These are phyloP conservation scores for Temnothorax ravouxi DNA, from an alignment of 2,888 invertebrate species.

Conservation along the genomic window DNA sequence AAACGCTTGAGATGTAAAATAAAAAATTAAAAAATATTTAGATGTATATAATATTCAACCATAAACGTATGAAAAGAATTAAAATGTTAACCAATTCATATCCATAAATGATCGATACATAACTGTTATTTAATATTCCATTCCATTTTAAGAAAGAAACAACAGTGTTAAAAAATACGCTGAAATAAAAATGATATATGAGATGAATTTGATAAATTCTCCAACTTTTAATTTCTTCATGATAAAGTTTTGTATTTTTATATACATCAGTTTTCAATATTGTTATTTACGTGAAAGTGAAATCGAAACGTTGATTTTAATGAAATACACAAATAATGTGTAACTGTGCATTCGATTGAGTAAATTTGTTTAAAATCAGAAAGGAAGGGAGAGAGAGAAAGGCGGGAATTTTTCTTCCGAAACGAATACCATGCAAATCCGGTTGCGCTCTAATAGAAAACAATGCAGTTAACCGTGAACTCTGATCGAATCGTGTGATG, in stretches of 20 bases:
- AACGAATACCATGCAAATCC: slow-evolving; percentile 41
- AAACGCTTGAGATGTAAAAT: background rate
- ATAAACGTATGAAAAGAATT: background rate
- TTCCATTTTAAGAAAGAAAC: background rate
- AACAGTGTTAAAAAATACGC: background rate
- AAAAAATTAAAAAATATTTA: background rate
- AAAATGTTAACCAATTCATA: background rate
- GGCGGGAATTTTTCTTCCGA: background rate
- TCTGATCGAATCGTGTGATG: slow-evolving; percentile 37
- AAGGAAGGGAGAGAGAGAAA: background rate
- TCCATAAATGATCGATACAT: background rate
- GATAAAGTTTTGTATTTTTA: background rate
- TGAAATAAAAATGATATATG: background rate
- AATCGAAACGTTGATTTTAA: background rate
- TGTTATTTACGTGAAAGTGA: background rate
- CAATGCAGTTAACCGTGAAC: slow-evolving; percentile 36
- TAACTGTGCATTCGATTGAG: slow-evolving; percentile 13
- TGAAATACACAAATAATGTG: background rate
- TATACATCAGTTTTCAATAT: background rate
- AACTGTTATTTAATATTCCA: background rate
- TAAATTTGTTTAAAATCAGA: background rate
- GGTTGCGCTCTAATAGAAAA: slow-evolving; percentile 36
- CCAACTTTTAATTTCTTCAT: background rate
- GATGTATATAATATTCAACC: background rate
- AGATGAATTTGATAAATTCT: background rate